Evolutionary conservation across 2,888 invertebrate species (phyloP).

Genomic region (Cephus sareptanus): DNA sequence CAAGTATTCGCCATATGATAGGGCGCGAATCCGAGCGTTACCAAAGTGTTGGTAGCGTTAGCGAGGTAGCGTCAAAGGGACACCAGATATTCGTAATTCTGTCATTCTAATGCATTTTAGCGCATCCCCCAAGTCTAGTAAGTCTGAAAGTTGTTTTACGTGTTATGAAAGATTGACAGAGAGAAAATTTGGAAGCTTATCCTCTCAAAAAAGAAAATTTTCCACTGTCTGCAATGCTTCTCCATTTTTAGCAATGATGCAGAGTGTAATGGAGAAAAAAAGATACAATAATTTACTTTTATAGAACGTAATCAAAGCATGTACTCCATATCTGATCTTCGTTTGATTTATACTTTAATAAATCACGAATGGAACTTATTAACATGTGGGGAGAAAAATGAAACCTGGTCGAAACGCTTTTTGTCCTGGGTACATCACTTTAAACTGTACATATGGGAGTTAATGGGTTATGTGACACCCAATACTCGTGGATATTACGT

Average conservation of each 20-base stretch:
- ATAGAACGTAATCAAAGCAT: conserved; percentile 11
- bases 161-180: neutral
- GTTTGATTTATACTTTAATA: conserved; percentile 26
- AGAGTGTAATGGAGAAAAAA: neutral
- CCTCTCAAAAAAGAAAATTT: neutral
- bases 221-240: neutral
- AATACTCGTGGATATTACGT: neutral
- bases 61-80: neutral
- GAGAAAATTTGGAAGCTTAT: neutral
- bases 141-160: neutral
- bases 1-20: neutral
- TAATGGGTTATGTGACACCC: conserved; percentile 1
- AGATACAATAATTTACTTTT: neutral
- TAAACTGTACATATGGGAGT: conserved; percentile 1
- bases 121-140: neutral
- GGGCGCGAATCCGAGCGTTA: neutral
- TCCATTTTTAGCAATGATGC: neutral
- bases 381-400: conserved; percentile 19
- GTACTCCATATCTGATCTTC: conserved; percentile 22
- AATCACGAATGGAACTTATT: conserved; percentile 27
- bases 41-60: neutral
- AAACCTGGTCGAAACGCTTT: conserved; percentile 25
- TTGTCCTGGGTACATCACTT: conserved; percentile 12
- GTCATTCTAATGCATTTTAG: neutral
- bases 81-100: neutral